Evolutionary conservation across 2,113 vertebrate genomes (phyloP), one percentile per base, ranked within the genome.

Genomic region (Vombatus ursinus): DNA sequence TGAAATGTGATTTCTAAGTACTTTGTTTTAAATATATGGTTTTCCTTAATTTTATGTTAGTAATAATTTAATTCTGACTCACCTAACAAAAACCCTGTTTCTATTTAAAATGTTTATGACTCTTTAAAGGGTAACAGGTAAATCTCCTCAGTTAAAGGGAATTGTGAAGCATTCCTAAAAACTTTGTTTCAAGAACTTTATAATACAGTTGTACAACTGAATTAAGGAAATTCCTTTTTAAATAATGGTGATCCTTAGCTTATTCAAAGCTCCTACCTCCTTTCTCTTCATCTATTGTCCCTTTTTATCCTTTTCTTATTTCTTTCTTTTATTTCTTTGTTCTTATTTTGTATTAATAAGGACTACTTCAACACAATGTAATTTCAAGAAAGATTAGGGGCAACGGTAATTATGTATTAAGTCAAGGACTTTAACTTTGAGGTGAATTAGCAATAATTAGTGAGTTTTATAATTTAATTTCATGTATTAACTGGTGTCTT

Each of bases 51-150:
- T 94, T 98, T 94, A 37, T 93, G 53, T 95, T 28, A 96, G 97
- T 44, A 0, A 96, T 44, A 95, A 92, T 96, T 68, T 16, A 10
- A 37, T 28, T 93, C 50, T 84, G 28, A 92, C 54, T 94, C 89
- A 94, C 94, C 53, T 95, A n/a, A 89, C 94, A 77, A 92, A 31
- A 96, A 92, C 7, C 53, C 28, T 26, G 93, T 90, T 68, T 53
- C 49, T 52, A 94, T 50, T 93, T 97, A 93, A 95, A 48, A 95
- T 92, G 25, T 92, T 51, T 96, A 44, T 96, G 96, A 93, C 95
- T 95, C 95, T 91, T 95, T 91, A 94, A 47, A 91, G n/a, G 93
- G 90, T 10, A 96, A 94, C 0, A 0, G 97, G 57, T 28, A 96
- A 0, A 92, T 10, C 89, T 54, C 91, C 94, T 95, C 95, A 16